These are phyloP conservation scores for Lethenteron camtschaticum DNA, from an alignment of 2,113 vertebrate genomes.

Conservation along the genomic window DNA sequence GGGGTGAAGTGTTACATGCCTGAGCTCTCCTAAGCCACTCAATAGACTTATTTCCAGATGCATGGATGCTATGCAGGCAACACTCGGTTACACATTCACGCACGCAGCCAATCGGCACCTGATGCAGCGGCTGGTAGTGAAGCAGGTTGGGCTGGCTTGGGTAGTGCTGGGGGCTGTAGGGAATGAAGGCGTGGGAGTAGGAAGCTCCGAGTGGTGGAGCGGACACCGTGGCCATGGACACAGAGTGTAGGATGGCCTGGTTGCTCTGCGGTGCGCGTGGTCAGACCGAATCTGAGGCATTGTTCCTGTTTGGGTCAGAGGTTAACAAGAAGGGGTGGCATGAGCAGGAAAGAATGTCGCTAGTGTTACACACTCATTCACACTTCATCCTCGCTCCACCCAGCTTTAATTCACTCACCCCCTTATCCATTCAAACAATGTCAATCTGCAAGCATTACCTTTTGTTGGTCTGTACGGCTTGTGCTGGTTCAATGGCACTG, in stretches of 20 bases:
- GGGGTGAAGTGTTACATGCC: no score
- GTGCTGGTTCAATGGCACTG: conserved; percentile 4
- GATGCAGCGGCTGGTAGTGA: neutral
- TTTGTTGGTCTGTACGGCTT: conserved; percentile 5
- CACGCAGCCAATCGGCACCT: neutral
- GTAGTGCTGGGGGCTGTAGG: conserved; percentile 5
- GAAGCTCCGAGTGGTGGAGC: neutral
- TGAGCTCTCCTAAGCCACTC: no score
- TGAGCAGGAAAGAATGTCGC: neutral
- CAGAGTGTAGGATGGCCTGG: conserved; percentile 3
- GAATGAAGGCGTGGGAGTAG: conserved; percentile 4
- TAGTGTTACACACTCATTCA: neutral
- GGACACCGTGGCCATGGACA: conserved; percentile 2
- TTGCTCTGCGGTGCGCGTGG: neutral
- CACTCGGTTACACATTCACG: neutral
- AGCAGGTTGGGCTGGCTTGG: neutral
- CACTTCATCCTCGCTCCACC: neutral
- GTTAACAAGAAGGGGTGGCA: neutral
- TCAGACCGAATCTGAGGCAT: conserved; percentile 3
- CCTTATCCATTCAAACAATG: no score
- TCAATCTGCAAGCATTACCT: neutral
- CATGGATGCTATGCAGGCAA: no score
- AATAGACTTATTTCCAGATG: no score
- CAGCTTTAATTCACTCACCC: neutral
- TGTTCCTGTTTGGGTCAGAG: neutral